Evolutionary conservation across 2,113 vertebrate genomes (phyloP).

Genomic region (Columbina picui): DNA sequence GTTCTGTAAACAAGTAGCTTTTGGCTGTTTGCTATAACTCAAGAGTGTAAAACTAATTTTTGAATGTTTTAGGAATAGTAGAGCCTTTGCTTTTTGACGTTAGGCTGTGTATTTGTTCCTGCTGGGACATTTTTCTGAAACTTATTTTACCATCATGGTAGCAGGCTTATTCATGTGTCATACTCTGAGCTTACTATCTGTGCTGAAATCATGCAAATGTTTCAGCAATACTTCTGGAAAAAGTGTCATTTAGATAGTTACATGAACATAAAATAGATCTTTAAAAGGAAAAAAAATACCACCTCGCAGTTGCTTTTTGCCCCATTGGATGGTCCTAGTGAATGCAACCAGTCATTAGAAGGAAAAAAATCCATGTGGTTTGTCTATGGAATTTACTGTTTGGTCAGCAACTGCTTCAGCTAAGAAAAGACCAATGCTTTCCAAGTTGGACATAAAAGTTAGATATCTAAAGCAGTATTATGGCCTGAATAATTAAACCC

Average conservation of each 20-base stretch:
- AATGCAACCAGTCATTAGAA: background rate
- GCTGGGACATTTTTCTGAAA: background rate
- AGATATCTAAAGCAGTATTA: background rate
- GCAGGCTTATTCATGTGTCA: background rate
- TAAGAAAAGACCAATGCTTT: background rate
- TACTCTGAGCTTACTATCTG: background rate
- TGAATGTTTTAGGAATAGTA: background rate
- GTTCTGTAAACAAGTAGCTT: background rate
- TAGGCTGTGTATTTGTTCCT: background rate
- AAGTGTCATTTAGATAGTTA: background rate
- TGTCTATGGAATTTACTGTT: background rate
- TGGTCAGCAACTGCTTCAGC: background rate
- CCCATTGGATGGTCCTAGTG: background rate
- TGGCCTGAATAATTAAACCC: background rate
- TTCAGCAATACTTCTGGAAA: background rate
- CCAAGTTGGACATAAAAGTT: background rate
- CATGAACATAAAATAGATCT: background rate
- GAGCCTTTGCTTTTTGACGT: background rate
- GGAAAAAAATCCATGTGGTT: background rate
- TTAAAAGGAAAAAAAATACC: background rate
- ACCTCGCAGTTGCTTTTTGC: background rate
- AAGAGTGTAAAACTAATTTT: background rate
- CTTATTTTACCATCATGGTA: background rate
- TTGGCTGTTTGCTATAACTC: background rate
- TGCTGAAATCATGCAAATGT: background rate